A percentile compares a stretch with the other conserved stretches of the same genome.
phyloP scores from a whole-genome alignment of 1,140 invertebrate genomes.

The Apis florea region DNA sequence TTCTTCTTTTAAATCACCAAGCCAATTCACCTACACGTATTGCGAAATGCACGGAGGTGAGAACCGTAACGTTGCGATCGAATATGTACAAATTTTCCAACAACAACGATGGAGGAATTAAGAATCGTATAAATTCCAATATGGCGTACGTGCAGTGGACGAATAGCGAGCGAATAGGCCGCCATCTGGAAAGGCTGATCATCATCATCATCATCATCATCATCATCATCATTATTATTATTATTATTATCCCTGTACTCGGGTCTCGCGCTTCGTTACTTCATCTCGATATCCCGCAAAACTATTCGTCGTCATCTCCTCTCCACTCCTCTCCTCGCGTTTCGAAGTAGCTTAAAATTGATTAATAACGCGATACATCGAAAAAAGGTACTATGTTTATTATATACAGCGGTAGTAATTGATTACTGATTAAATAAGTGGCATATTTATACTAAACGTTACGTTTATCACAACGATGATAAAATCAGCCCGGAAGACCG shows the following conservation, averaged over 20 bases:
- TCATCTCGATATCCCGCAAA: constrained; percentile 36
- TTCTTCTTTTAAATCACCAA: too few species aligned
- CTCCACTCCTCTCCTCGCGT: constrained; percentile 31
- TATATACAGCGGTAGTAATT: constrained; percentile 78
- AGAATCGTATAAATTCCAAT: background rate
- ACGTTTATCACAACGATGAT: constrained; percentile 80
- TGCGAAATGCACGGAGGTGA: too few species aligned
- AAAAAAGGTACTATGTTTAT: constrained; percentile 72
- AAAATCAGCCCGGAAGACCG: constrained; percentile 73
- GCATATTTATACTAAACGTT: constrained; percentile 74
- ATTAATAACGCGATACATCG: constrained; percentile 75
- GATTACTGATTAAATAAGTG: constrained; percentile 79
- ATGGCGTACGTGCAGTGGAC: background rate
- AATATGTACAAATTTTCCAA: background rate
- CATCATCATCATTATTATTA: too few species aligned
- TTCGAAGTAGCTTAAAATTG: constrained; percentile 54
- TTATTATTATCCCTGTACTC: too few species aligned
- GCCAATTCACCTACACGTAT: too few species aligned
- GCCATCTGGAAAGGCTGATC: background rate
- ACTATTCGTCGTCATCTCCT: constrained; percentile 48
- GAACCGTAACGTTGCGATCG: too few species aligned
- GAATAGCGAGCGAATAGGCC: background rate
- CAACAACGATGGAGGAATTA: background rate
- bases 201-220: too few species aligned
- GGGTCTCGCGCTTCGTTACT: background rate